These are phyloP conservation scores for Brassicogethes aeneus DNA, from an alignment of 2,888 invertebrate species.

Conservation along the genomic window DNA sequence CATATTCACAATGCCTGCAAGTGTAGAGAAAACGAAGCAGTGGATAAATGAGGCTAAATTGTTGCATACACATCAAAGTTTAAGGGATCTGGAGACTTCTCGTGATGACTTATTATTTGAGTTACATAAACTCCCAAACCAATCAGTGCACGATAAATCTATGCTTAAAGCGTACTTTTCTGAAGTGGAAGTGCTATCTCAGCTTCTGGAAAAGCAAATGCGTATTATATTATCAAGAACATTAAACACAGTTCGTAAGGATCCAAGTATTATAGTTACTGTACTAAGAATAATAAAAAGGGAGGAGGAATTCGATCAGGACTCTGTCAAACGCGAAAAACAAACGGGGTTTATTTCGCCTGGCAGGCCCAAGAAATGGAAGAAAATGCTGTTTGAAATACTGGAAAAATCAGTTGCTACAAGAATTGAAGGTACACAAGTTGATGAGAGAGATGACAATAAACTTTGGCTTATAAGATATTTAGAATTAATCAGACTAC, in stretches of 20 bases:
- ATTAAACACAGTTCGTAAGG: slow-evolving; percentile 87
- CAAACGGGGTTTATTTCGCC: slow-evolving; percentile 88
- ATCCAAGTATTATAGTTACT: slow-evolving; percentile 92
- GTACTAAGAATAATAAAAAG: slow-evolving; percentile 92
- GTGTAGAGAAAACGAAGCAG: slow-evolving; percentile 87
- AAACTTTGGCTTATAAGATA: slow-evolving; percentile 95
- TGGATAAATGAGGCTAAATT: slow-evolving; percentile 93
- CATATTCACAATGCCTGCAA: slow-evolving; percentile 95
- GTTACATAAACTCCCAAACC: slow-evolving; percentile 86
- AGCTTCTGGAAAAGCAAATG: slow-evolving; percentile 82
- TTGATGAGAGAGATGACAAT: slow-evolving; percentile 83
- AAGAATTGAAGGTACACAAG: slow-evolving; percentile 88
- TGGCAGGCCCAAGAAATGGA: slow-evolving; percentile 89
- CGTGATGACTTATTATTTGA: slow-evolving; percentile 93
- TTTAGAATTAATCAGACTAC: slow-evolving; percentile 74
- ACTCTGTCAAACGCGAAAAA: slow-evolving; percentile 67
- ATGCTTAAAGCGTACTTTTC: slow-evolving; percentile 94
- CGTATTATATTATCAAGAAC: slow-evolving; percentile 83
- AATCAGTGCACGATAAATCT: slow-evolving; percentile 81
- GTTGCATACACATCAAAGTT: slow-evolving; percentile 88
- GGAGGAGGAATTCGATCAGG: slow-evolving; percentile 90
- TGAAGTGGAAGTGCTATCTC: slow-evolving; percentile 86
- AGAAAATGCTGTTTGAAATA: slow-evolving; percentile 75
- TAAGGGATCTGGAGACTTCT: slow-evolving; percentile 93
- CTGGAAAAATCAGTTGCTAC: slow-evolving; percentile 70